phyloP scores from a whole-genome alignment of 2,888 invertebrate genomes.

The Drosophila tripunctata region DNA sequence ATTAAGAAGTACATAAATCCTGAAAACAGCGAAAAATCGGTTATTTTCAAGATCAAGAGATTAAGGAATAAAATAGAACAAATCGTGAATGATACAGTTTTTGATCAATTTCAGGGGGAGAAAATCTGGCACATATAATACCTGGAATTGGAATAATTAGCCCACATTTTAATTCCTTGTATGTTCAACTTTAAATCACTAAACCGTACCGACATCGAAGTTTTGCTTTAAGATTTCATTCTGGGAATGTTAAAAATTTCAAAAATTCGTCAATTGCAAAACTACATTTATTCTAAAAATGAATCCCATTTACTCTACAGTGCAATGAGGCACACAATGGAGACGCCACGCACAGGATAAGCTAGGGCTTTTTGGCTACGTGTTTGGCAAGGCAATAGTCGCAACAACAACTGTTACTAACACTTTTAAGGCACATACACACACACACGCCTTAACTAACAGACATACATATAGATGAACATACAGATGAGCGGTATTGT shows the following conservation, averaged over 20 bases:
- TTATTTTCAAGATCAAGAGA: too few species aligned
- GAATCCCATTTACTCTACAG: background rate
- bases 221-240: background rate
- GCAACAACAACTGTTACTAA: background rate
- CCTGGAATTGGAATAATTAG: too few species aligned
- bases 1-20: too few species aligned
- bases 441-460: too few species aligned
- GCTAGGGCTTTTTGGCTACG: slow-evolving; percentile 29
- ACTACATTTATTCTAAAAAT: background rate
- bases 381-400: slow-evolving; percentile 47
- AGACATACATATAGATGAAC: background rate
- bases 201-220: too few species aligned
- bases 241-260: background rate
- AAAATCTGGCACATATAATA: too few species aligned
- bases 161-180: too few species aligned
- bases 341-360: slow-evolving; percentile 10
- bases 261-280: background rate
- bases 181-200: too few species aligned
- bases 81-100: too few species aligned
- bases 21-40: too few species aligned
- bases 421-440: background rate
- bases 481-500: slow-evolving; percentile 1
- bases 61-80: too few species aligned
- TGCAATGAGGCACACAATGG: slow-evolving; percentile 12
- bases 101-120: too few species aligned